Evolutionary conservation across 2,797 vertebrate species (phyloP), one percentile per base, ranked within the genome.

Genomic region (Cirrhinus molitorella): DNA sequence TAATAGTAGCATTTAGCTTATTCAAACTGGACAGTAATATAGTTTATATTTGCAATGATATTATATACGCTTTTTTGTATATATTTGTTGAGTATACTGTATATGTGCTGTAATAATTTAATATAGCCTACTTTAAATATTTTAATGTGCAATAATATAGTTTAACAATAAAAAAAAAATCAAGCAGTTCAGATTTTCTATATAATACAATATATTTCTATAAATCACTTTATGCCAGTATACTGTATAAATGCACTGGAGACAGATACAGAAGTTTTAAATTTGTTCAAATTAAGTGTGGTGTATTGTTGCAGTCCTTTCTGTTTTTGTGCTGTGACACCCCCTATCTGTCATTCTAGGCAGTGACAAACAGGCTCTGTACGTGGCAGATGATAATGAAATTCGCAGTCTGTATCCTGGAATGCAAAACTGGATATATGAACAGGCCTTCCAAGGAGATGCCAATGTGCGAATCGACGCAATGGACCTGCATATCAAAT

Each of bases 331-430:
- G 47, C 5, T n/a, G 11, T 72, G 19, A 53, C 71, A 5, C 55
- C 43, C 43, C 25, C 23, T 70, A 31, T 83, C 34, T 79, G 3
- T 28, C 16, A 65, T 73, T 6, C 63, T 95, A 98, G 96, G 84
- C 94, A 96, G 87, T 73, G 84, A 87, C 6, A 90, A 93, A 78
- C 97, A 98, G 85, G 95, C 97, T 85, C 95, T 99, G 34, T 99
- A 98, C 91, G 97, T 99, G 0, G 98, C 96, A 0, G 97, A 98
- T 0, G 97, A 99, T 94, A 99, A 97, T 63, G 98, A 99, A 91
- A 98, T 99, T 93, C 96, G 98, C 82, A 98, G 96, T 92, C 93
- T 99, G 88, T 96, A 97, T 89, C 96, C 96, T 2, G 96, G 96
- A 63, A 95, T 96, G 90, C 97, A 96, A 68, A 96, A 96, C 91